phyloP scores from a whole-genome alignment of 2,888 invertebrate genomes.

The Thereva unica region DNA sequence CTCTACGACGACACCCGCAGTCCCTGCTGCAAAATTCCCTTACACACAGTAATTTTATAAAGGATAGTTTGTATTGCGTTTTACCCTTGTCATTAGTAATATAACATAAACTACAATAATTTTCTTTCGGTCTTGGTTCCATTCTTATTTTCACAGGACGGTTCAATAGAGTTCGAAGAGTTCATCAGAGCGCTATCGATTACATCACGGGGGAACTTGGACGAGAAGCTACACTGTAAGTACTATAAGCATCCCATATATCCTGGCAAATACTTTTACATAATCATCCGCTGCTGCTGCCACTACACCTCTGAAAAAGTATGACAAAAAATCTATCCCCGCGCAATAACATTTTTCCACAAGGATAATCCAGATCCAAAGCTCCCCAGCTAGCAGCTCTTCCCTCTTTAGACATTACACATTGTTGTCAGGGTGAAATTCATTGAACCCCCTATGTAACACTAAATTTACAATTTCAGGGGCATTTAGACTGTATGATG shows the following conservation, averaged over 20 bases:
- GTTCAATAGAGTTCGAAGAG: conserved; percentile 98
- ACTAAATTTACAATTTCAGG: conserved; percentile 61
- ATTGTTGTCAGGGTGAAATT: too few relatives aligned
- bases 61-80: too few relatives aligned
- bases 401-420: too few relatives aligned
- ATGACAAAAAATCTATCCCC: not conserved
- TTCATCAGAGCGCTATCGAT: conserved; percentile 97
- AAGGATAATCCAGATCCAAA: too few relatives aligned
- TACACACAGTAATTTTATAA: too few relatives aligned
- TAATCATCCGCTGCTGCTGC: not conserved
- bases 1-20: too few relatives aligned
- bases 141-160: conserved; percentile 72
- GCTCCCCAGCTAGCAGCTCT: too few relatives aligned
- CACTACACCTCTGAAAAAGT: not conserved
- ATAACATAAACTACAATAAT: not conserved
- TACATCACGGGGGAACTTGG: conserved; percentile 96
- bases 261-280: not conserved
- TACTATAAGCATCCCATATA: conserved; percentile 47
- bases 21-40: too few relatives aligned
- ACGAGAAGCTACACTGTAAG: conserved; percentile 98
- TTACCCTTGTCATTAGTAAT: not conserved
- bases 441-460: not conserved
- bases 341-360: too few relatives aligned
- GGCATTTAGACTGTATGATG: conserved; percentile 94
- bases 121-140: conserved; percentile 37